Base-by-base conservation (phyloP, 2,888 invertebrate genomes). In the Hydroisotoma schaefferi region DNA sequence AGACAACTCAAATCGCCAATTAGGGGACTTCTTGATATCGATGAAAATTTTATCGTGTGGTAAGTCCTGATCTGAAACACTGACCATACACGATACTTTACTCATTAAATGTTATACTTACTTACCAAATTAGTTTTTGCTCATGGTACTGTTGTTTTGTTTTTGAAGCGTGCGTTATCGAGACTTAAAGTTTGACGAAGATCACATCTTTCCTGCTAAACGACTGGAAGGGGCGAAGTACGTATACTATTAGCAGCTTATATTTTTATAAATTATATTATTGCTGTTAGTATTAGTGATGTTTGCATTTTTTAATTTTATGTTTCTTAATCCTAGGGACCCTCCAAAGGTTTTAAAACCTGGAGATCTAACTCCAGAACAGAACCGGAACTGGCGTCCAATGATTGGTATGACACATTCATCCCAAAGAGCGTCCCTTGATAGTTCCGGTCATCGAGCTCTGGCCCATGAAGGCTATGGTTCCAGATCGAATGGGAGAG, bases 311-410 rank as follows among this genome's bases (percentile, higher is more conserved):
- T n/a, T n/a, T n/a, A n/a, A n/a, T n/a, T n/a, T n/a, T 46, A 18
- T 51, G 46, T 56, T 33, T 60, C 57, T 55, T 22, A 55, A 20
- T 47, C 60, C 84, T 20, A 81, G 81, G 58, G 85, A 87, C 70
- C 90, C 94, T 1, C 82, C 84, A 0, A 79, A 82, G 65, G 87
- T 90, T 8, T 80, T 94, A 57, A 90, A 90, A 75, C 89, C 92
- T 0, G 85, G 85, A 37, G 85, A 89, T 76, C 81, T 87, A 61
- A 77, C 77, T 2, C 80, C 80, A n/a, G 79, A 82, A 26, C 70
- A 72, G 48, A 68, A 65, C 18, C 81, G 85, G 75, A 85, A 87
- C 75, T 90, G 86, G 83, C 80, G 85, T 57, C 89, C 91, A 5
- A 84, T 84, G 74, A 86, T 88, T 66, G 92, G 92, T 2, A 88